Conservation (phyloP, 2,888 invertebrate species). For the Cotesia congregata region DNA sequence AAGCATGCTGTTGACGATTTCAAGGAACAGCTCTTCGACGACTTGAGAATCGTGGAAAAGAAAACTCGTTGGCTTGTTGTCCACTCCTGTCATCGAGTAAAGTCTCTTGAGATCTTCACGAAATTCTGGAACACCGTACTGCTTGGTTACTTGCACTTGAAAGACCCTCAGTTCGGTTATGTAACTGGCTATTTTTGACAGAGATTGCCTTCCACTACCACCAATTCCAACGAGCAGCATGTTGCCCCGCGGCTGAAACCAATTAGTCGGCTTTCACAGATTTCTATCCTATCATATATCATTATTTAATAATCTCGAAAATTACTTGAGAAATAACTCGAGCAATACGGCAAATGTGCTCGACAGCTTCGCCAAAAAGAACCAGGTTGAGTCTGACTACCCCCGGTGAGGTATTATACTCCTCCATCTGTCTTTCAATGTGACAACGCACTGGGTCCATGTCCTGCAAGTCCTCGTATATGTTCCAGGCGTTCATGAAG, state of each 20-base stretch:
- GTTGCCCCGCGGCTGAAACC: constrained; percentile 80
- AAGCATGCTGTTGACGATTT: constrained; percentile 90
- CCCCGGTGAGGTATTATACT: constrained; percentile 86
- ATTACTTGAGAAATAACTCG: constrained; percentile 81
- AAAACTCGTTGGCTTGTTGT: constrained; percentile 82
- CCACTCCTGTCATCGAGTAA: constrained; percentile 82
- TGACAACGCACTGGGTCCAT: constrained; percentile 73
- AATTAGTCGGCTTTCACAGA: too few relatives aligned
- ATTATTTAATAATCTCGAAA: background rate
- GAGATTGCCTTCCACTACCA: constrained; percentile 87
- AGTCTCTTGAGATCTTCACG: constrained; percentile 85
- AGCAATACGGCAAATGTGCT: constrained; percentile 86
- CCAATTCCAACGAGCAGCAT: constrained; percentile 88
- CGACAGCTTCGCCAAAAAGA: constrained; percentile 88
- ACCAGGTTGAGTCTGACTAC: constrained; percentile 86
- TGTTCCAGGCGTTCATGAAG: constrained; percentile 82
- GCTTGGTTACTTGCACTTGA: constrained; percentile 85
- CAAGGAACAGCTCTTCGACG: constrained; percentile 86
- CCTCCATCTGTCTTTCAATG: constrained; percentile 77
- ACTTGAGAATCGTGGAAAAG: constrained; percentile 90
- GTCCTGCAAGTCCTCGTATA: constrained; percentile 86
- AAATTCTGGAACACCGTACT: constrained; percentile 83
- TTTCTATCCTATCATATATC: too few relatives aligned
- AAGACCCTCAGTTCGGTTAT: constrained; percentile 85
- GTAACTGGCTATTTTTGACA: constrained; percentile 83